A percentile compares a stretch with the other conserved stretches of the same genome.
phyloP scores from a whole-genome alignment of 2,888 invertebrate species.

The Luperina testacea region DNA sequence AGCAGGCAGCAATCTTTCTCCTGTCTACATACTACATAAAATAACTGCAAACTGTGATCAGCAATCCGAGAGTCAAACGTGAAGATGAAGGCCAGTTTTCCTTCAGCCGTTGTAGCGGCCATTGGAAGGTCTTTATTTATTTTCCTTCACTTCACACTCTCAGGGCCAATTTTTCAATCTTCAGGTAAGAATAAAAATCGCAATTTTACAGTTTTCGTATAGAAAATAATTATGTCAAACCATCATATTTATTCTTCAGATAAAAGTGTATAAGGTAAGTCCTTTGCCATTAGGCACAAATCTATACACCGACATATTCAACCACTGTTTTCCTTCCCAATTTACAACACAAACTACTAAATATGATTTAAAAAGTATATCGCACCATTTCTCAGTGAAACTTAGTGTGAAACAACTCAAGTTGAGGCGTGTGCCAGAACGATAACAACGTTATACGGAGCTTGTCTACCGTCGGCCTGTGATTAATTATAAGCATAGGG shows the following conservation, averaged over 20 bases:
- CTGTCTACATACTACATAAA: neutral
- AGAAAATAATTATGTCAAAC: too few species aligned
- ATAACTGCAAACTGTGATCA: neutral
- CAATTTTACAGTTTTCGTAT: too few species aligned
- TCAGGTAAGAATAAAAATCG: too few species aligned
- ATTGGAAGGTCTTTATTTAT: too few species aligned
- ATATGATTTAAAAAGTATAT: slow-evolving; percentile 19
- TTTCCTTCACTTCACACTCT: neutral
- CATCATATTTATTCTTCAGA: too few species aligned
- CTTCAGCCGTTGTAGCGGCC: too few species aligned
- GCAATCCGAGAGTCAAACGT: neutral
- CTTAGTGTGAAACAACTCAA: slow-evolving; percentile 29
- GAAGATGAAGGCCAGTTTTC: neutral
- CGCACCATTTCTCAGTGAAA: slow-evolving; percentile 23
- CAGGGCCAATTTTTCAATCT: too few species aligned
- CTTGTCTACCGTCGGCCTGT: slow-evolving; percentile 46
- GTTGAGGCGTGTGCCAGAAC: slow-evolving; percentile 44
- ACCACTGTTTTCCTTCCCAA: neutral
- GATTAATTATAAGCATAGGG: slow-evolving; percentile 61
- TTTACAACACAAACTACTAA: neutral
- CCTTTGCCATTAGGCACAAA: neutral
- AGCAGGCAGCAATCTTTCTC: too few species aligned
- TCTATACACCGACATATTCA: neutral
- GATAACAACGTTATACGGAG: slow-evolving; percentile 61
- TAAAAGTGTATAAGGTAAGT: neutral